Percentiles rank a stretch among this genome's conserved stretches.
Conservation (phyloP, 2,113 vertebrate genomes). For the Thamnophis sirtalis region DNA sequence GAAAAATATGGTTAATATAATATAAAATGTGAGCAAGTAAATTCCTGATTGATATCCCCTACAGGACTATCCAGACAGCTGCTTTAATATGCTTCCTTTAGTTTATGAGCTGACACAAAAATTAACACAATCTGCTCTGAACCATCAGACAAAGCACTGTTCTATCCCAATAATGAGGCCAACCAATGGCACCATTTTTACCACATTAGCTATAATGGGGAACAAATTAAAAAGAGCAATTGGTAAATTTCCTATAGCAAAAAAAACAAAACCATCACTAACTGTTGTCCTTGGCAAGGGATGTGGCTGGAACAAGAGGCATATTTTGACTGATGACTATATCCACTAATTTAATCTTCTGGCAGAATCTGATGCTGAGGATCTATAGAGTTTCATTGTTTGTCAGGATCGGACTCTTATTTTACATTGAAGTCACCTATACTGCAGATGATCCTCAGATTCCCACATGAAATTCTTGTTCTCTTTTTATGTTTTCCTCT, state of each 20-base stretch:
- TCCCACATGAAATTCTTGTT: background rate
- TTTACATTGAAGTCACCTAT: background rate
- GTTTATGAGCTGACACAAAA: background rate
- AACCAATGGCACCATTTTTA: background rate
- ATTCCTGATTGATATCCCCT: background rate
- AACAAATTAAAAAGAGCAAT: background rate
- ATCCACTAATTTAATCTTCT: background rate
- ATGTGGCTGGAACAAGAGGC: background rate
- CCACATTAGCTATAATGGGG: background rate
- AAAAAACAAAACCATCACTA: background rate
- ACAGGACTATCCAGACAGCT: background rate
- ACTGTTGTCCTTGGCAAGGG: background rate
- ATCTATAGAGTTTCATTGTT: background rate
- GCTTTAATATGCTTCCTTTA: background rate
- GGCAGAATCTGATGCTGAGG: background rate
- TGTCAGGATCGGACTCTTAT: background rate
- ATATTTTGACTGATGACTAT: background rate
- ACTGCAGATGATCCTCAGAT: background rate
- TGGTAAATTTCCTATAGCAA: background rate
- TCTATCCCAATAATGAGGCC: background rate
- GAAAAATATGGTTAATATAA: background rate
- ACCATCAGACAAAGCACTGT: background rate
- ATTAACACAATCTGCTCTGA: background rate
- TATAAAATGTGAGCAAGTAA: background rate
- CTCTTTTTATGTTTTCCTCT: background rate